Conservation (phyloP, 2,888 invertebrate genomes). For the Lithosia quadra region DNA sequence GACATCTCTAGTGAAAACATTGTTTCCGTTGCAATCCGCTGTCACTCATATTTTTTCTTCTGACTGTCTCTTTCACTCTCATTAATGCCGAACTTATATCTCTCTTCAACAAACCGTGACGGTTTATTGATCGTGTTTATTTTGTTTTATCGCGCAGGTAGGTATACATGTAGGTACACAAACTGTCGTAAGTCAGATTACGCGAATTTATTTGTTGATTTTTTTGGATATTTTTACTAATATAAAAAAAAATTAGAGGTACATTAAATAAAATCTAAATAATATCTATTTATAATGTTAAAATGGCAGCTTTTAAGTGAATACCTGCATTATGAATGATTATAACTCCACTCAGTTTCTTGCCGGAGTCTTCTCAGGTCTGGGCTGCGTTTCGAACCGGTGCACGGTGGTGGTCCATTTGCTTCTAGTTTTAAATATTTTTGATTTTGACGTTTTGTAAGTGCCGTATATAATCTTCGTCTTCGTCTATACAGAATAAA, state of each 20-base stretch:
- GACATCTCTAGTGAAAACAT: slow-evolving; percentile 64
- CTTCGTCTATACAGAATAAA: no score
- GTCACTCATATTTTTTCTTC: slow-evolving; percentile 45
- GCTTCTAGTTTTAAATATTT: no score
- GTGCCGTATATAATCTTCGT: no score
- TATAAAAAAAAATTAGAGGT: no score
- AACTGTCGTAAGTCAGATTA: slow-evolving; percentile 42
- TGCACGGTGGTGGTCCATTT: no score
- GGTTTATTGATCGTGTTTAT: slow-evolving; percentile 54
- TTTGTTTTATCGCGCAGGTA: slow-evolving; percentile 50
- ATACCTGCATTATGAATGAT: no score
- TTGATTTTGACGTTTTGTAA: no score
- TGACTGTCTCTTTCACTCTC: slow-evolving; percentile 45
- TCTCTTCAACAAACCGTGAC: slow-evolving; percentile 46
- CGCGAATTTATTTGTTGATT: slow-evolving; percentile 46
- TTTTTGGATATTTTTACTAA: slow-evolving; percentile 45
- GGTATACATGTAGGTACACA: background rate
- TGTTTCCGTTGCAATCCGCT: slow-evolving; percentile 49
- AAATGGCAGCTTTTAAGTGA: no score
- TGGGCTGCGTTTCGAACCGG: no score
- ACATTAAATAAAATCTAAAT: no score
- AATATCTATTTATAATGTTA: background rate
- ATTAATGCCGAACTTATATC: slow-evolving; percentile 34
- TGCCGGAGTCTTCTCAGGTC: no score
- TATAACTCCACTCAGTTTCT: no score